These are phyloP conservation scores for Physocephala rufipes DNA, from an alignment of 2,888 invertebrate genomes.

Conservation along the genomic window DNA sequence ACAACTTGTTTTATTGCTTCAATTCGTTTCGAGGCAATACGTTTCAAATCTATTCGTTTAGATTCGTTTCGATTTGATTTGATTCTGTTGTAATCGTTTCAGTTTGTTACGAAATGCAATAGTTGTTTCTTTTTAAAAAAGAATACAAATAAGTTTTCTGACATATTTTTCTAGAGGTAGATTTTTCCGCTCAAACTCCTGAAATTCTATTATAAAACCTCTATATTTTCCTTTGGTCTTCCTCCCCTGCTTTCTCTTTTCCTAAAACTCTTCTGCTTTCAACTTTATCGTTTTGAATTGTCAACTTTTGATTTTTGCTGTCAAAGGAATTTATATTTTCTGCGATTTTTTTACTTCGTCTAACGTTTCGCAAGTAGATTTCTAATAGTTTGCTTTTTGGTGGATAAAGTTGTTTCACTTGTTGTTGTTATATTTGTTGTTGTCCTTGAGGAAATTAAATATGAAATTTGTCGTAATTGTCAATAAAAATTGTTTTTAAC, in stretches of 20 bases:
- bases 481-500: too few relatives aligned
- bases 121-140: neutral
- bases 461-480: too few relatives aligned
- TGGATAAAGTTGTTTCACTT: neutral
- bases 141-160: neutral
- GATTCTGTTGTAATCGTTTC: neutral
- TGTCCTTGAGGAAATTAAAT: neutral
- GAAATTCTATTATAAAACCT: neutral
- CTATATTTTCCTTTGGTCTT: too few relatives aligned
- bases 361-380: neutral
- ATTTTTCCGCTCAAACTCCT: too few relatives aligned
- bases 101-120: slow-evolving; percentile 9
- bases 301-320: slow-evolving; percentile 20
- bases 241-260: neutral
- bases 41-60: neutral
- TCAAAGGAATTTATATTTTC: slow-evolving; percentile 9
- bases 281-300: neutral
- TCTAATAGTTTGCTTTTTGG: neutral
- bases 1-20: too few relatives aligned
- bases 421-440: neutral
- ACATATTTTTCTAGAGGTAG: too few relatives aligned
- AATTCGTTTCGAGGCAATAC: too few relatives aligned
- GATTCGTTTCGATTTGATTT: slow-evolving; percentile 18
- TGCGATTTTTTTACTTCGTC: neutral
- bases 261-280: neutral